A percentile compares a stretch with the other conserved stretches of the same genome.
phyloP scores from a whole-genome alignment of 2,888 invertebrate genomes.

The Hoplodrina blanda region DNA sequence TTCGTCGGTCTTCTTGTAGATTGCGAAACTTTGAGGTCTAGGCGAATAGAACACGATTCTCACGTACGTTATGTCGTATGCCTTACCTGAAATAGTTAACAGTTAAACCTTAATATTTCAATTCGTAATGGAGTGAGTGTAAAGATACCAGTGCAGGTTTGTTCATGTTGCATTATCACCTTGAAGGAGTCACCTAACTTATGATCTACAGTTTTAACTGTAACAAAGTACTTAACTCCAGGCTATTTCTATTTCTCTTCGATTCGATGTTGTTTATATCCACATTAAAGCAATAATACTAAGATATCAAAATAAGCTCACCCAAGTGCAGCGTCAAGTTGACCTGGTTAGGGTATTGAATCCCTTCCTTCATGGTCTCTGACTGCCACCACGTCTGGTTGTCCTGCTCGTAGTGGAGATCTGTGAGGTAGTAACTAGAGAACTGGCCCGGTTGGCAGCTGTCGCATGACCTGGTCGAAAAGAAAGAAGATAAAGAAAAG shows the following conservation, averaged over 20 bases:
- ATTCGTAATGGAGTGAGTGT: neutral
- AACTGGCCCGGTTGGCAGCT: constrained; percentile 92
- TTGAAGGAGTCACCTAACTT: no score
- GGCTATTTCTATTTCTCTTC: no score
- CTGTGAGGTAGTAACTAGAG: constrained; percentile 94
- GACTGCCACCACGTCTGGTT: constrained; percentile 99
- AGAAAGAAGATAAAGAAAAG: neutral
- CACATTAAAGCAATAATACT: no score
- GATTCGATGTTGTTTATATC: no score
- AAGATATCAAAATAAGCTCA: constrained; percentile 76
- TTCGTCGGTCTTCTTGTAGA: constrained; percentile 96
- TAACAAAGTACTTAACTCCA: no score
- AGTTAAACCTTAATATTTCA: neutral
- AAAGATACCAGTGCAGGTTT: no score
- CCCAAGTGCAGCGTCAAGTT: constrained; percentile 97
- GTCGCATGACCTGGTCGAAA: constrained; percentile 93
- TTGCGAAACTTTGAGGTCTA: constrained; percentile 98
- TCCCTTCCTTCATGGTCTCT: constrained; percentile 98
- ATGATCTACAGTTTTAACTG: no score
- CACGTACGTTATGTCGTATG: constrained; percentile 99
- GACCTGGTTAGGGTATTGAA: constrained; percentile 97
- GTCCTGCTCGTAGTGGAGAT: constrained; percentile 97
- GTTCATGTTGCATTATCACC: no score
- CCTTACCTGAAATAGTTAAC: constrained; percentile 93
- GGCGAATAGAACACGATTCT: constrained; percentile 98